Evolutionary conservation across 2,113 vertebrate species (phyloP).

Genomic region (Podiceps cristatus): DNA sequence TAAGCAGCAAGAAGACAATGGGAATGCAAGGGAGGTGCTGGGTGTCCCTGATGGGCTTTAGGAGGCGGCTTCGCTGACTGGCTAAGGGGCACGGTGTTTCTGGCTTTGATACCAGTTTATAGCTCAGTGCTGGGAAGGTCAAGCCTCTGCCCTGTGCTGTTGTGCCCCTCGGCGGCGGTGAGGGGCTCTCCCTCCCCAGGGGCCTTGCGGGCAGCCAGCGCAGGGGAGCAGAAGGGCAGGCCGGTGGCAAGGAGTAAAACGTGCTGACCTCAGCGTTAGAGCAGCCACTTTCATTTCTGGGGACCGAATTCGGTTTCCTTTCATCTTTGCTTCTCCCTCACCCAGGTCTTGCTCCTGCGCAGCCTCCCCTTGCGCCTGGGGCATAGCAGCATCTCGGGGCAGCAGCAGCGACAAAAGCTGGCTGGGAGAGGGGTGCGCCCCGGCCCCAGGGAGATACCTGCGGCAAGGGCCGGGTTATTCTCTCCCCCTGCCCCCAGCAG

Average conservation of each 20-base stretch:
- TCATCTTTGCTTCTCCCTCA: background rate
- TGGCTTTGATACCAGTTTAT: background rate
- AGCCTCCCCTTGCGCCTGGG: accelerated
- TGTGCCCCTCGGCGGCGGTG: accelerated
- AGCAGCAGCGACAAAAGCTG: accelerated
- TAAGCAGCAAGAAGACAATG: background rate
- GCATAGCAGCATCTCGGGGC: background rate
- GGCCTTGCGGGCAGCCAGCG: accelerated
- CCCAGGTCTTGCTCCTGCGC: background rate
- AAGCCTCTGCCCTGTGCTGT: background rate
- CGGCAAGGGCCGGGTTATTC: accelerated
- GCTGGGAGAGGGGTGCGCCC: accelerated
- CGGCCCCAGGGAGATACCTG: accelerated
- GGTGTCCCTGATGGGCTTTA: background rate
- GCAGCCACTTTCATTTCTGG: background rate
- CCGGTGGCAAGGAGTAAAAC: background rate
- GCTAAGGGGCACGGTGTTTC: background rate
- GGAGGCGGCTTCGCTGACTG: background rate
- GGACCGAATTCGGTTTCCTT: background rate
- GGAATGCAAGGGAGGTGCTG: background rate
- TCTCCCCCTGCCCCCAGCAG: accelerated
- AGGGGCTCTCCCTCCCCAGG: background rate
- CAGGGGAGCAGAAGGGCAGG: accelerated
- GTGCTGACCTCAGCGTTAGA: background rate
- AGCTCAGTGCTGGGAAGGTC: background rate